Base-by-base conservation (phyloP, 2,888 invertebrate genomes). In the Cetonia aurata region DNA sequence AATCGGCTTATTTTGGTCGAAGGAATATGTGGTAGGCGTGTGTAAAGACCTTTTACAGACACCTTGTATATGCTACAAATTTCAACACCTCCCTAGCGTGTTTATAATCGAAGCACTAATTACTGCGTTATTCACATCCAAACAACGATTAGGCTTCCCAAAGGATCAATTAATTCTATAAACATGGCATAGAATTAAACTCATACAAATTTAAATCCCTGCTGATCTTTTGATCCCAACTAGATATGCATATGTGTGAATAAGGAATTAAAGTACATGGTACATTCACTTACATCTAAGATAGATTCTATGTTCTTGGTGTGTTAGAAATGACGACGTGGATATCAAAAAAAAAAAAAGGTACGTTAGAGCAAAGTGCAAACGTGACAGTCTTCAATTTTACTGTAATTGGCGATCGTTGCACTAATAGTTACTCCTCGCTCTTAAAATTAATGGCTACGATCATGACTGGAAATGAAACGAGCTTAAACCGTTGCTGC, bases 331-430 rank as follows among this genome's bases (percentile, higher is more conserved):
- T 8, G 37, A 10, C 62, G 62, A 65, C 46, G 10, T 15, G 12
- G 37, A 50, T 50, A 37, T 65, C 8, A 33, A 17, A 12, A 50
- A 8, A 33, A 17, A 12, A 50, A 8, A 37, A 37, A 8, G 37
- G 46, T 15, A 17, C 62, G 17, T 50, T 50, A 50, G 62, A 65
- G 50, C 52, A 50, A 65, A 65, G 50, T 65, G 62, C 62, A 52
- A 50, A 65, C 37, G 50, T 65, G 50, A 37, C 37, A 50, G 50
- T 50, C 62, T 52, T 65, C 48, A 65, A 65, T 65, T 65, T 65
- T 65, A 50, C 37, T 65, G 15, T 65, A 65, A 65, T 65, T 65
- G 62, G 37, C 62, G 25, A 65, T 65, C 62, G 50, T 65, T 50
- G 50, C 50, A 8, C 50, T 65, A 65, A 65, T 65, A 65, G 62